These are phyloP conservation scores for Nothoprocta perdicaria DNA, from an alignment of 2,113 vertebrate species.

Conservation along the genomic window DNA sequence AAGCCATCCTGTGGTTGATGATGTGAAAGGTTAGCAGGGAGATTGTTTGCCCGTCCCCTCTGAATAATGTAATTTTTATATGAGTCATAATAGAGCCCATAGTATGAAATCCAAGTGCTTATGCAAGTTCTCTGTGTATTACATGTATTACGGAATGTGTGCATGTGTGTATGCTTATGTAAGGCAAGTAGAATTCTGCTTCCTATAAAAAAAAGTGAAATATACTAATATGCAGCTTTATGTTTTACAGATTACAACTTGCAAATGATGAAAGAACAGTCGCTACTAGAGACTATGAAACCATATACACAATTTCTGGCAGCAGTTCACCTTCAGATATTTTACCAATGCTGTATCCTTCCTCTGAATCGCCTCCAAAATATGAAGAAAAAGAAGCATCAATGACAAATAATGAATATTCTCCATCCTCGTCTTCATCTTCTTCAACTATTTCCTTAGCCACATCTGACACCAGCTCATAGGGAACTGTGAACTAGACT, in stretches of 20 bases:
- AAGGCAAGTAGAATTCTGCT: slow-evolving; percentile 25
- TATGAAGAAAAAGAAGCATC: slow-evolving; percentile 77
- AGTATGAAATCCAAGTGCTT: neutral
- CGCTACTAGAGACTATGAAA: slow-evolving; percentile 47
- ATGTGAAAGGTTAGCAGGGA: neutral
- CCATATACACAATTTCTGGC: slow-evolving; percentile 73
- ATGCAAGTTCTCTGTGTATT: neutral
- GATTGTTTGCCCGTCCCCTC: neutral
- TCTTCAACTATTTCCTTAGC: slow-evolving; percentile 15
- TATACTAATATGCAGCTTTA: slow-evolving; percentile 1
- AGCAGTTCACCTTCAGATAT: slow-evolving; percentile 42
- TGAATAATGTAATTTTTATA: neutral
- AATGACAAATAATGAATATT: slow-evolving; percentile 29
- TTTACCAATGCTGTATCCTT: neutral
- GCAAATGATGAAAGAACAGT: slow-evolving; percentile 4
- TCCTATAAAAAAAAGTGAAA: neutral
- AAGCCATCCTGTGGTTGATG: neutral
- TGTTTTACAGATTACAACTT: slow-evolving; percentile 64
- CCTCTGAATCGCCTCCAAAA: slow-evolving; percentile 72
- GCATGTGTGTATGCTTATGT: neutral
- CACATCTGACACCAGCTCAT: slow-evolving; percentile 26
- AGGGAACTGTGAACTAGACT: slow-evolving; percentile 11
- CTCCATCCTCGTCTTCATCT: slow-evolving; percentile 1
- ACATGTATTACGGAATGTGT: neutral
- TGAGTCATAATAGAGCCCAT: neutral